Base-by-base conservation (phyloP, 2,113 vertebrate species). In the Gulo gulo region DNA sequence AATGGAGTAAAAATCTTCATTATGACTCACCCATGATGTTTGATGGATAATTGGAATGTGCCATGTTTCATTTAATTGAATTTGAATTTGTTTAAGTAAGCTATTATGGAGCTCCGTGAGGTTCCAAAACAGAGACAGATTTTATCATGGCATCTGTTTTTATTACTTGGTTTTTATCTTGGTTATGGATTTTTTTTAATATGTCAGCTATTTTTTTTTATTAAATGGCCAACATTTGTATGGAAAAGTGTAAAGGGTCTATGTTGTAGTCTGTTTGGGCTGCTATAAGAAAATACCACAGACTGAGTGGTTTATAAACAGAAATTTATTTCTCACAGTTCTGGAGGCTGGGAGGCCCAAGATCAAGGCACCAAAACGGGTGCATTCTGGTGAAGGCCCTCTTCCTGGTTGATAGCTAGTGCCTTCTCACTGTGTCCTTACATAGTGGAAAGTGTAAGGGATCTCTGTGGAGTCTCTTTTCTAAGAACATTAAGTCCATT, bases 91-190 rank as follows among this genome's bases (percentile, higher is more conserved):
- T 74, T 79, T 91, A 74, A 80, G 16, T 73, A 39, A 95, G 24
- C 7, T 36, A 24, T 36, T 36, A 45, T 1, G 10, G 15, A 63
- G 67, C 16, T 16, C 31, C 29, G 14, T 36, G 26, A 83, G 20
- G 52, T 21, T 94, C 91, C 81, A 81, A 39, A 93, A 71, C 39
- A 57, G 59, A 91, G 24, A 45, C 21, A 88, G 10, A 78, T n/a
- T 69, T 80, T 95, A 57, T 59, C 76, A 29, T 21, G 13, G 42
- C 50, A 7, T 78, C 23, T 50, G 2, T 39, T 65, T 92, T 88
- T 95, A 67, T 34, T 69, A 36, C 65, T 94, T 92, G 8, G 84
- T 95, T 92, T 91, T 91, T 93, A 59, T 84, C n/a, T 71, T 81
- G 20, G 36, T 88, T 57, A 10, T 94, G 71, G 14, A 18, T 34